phyloP scores from a whole-genome alignment of 2,797 vertebrate species.

The Apodemus agrarius region DNA sequence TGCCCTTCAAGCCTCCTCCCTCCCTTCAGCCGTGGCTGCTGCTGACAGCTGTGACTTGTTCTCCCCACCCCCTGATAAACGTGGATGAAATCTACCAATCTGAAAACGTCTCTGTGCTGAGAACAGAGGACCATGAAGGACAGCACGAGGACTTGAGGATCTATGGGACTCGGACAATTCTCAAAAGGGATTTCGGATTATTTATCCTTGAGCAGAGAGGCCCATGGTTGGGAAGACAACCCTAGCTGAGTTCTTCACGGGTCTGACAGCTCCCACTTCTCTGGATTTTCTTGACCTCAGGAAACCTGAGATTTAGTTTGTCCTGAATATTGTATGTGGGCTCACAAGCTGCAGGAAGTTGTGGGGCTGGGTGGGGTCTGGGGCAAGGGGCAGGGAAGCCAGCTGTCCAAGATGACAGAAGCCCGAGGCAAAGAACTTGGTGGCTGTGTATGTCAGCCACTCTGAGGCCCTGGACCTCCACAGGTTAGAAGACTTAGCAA shows the following conservation, averaged over 20 bases:
- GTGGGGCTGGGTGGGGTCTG: fast-evolving
- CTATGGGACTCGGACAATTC: neutral
- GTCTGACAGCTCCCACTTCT: neutral
- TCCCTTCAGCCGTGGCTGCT: neutral
- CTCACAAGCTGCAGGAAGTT: neutral
- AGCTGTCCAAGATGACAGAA: neutral
- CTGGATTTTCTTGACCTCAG: slow-evolving; percentile 51
- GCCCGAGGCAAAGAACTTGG: neutral
- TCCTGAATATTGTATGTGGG: neutral
- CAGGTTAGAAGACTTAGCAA: neutral
- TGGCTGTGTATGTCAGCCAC: fast-evolving
- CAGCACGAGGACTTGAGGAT: neutral
- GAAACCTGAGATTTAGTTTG: neutral
- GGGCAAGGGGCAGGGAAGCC: neutral
- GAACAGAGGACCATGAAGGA: neutral
- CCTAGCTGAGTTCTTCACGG: neutral
- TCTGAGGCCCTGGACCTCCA: neutral
- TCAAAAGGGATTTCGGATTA: neutral
- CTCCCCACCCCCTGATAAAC: neutral
- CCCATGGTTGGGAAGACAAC: neutral
- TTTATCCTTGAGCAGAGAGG: neutral
- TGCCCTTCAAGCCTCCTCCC: neutral
- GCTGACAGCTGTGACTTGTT: neutral
- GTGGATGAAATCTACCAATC: neutral
- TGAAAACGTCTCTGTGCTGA: neutral